phyloP scores from a whole-genome alignment of 2,888 invertebrate species.

The Ceraclea dissimilis region DNA sequence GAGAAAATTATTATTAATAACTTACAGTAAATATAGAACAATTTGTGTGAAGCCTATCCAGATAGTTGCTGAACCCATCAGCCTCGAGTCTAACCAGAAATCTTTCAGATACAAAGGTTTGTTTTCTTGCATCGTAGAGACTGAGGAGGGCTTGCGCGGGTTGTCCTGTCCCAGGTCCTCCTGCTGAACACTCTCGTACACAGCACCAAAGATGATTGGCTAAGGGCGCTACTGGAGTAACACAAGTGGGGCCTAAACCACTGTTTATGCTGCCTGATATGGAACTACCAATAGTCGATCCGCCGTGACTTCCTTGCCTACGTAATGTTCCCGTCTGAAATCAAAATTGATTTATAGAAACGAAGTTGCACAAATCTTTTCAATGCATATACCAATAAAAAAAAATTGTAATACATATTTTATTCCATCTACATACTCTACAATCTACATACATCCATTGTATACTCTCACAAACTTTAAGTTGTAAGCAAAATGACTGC shows the following conservation, averaged over 20 bases:
- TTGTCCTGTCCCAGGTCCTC: conserved; percentile 83
- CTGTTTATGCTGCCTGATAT: conserved; percentile 7
- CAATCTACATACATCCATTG: too few species aligned
- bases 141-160: conserved; percentile 77
- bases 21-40: conserved; percentile 79
- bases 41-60: conserved; percentile 79
- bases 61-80: conserved; percentile 84
- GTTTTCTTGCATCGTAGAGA: conserved; percentile 71
- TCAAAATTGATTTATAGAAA: background rate
- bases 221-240: conserved; percentile 37
- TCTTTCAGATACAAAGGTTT: conserved; percentile 77
- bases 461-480: too few species aligned
- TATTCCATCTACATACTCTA: too few species aligned
- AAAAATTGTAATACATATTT: background rate
- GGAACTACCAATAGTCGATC: conserved; percentile 4
- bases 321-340: conserved; percentile 41
- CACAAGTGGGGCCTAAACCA: conserved; percentile 47
- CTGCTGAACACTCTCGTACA: conserved; percentile 69
- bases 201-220: conserved; percentile 54
- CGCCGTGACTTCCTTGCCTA: conserved; percentile 21
- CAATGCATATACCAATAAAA: too few species aligned
- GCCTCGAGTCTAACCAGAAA: conserved; percentile 84
- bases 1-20: background rate
- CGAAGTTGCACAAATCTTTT: too few species aligned
- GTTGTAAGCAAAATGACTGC: too few species aligned